Conservation (phyloP, 1,140 invertebrate species). For the Pseudomyrmex sp. region DNA sequence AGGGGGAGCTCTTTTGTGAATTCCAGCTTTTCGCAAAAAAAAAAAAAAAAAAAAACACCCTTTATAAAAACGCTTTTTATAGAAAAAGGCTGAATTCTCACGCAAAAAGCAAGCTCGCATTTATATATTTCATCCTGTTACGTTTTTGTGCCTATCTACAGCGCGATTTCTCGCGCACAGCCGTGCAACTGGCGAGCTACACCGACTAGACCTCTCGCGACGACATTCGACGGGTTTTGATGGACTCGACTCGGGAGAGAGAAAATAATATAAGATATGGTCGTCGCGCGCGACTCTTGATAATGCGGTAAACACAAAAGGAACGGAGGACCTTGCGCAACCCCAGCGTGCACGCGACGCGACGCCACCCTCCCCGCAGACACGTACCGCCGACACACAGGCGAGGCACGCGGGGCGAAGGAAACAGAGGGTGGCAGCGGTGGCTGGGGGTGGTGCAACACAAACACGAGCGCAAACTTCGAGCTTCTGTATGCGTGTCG, state of each 20-base stretch:
- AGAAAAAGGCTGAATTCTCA: too few relatives aligned
- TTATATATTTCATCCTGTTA: background rate
- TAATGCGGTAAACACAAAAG: slow-evolving; percentile 73
- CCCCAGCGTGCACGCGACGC: slow-evolving; percentile 48
- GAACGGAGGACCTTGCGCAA: slow-evolving; percentile 10
- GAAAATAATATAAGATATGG: background rate
- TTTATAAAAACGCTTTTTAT: too few relatives aligned
- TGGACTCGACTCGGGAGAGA: slow-evolving; percentile 11
- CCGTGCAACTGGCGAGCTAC: background rate
- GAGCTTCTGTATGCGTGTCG: slow-evolving; percentile 52
- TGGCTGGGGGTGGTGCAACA: slow-evolving; percentile 36
- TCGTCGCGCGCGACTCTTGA: slow-evolving; percentile 56
- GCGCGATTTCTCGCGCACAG: background rate
- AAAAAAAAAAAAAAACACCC: too few relatives aligned
- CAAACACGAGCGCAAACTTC: slow-evolving; percentile 46
- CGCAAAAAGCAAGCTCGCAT: too few relatives aligned
- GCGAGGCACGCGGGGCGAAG: slow-evolving; percentile 20
- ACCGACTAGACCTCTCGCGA: slow-evolving; percentile 5
- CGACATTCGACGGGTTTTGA: slow-evolving; percentile 37
- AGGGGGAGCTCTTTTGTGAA: too few relatives aligned
- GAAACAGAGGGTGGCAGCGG: slow-evolving; percentile 25
- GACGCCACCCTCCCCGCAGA: slow-evolving; percentile 25
- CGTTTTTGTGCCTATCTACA: background rate
- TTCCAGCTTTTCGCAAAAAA: too few relatives aligned
- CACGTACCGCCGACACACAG: slow-evolving; percentile 43